phyloP scores from a whole-genome alignment of 2,113 vertebrate species.

The Poeciliopsis retropinna region DNA sequence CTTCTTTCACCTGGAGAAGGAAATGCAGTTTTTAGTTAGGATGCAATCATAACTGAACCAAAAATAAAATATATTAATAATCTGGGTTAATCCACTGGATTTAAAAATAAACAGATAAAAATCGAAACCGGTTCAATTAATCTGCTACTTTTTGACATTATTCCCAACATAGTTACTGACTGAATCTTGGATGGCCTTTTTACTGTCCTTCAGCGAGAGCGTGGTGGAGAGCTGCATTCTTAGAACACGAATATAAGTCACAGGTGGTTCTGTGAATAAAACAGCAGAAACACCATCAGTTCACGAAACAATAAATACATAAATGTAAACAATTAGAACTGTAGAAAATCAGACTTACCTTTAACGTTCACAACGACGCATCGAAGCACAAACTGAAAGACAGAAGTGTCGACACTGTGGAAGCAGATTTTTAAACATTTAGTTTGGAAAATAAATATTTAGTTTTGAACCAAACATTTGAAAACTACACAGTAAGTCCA shows the following conservation, averaged over 20 bases:
- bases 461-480: no score
- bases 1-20: not conserved
- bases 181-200: not conserved
- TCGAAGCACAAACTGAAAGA: constrained; percentile 1
- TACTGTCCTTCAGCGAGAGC: not conserved
- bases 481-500: no score
- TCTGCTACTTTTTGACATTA: not conserved
- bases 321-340: not conserved
- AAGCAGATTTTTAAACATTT: no score
- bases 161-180: not conserved
- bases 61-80: not conserved
- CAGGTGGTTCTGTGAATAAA: no score
- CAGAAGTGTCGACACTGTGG: not conserved
- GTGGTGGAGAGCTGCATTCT: not conserved
- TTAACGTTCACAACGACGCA: not conserved
- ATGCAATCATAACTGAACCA: not conserved
- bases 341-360: not conserved
- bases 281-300: not conserved
- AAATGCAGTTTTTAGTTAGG: not conserved
- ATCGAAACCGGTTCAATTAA: not conserved
- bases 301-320: not conserved
- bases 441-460: not conserved
- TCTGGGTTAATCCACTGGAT: no score
- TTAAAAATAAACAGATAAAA: not conserved
- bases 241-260: not conserved